A percentile compares a stretch with the other conserved stretches of the same genome.
Evolutionary conservation across 2,797 vertebrate species (phyloP).

Genomic region (Sorex maritimensis): DNA sequence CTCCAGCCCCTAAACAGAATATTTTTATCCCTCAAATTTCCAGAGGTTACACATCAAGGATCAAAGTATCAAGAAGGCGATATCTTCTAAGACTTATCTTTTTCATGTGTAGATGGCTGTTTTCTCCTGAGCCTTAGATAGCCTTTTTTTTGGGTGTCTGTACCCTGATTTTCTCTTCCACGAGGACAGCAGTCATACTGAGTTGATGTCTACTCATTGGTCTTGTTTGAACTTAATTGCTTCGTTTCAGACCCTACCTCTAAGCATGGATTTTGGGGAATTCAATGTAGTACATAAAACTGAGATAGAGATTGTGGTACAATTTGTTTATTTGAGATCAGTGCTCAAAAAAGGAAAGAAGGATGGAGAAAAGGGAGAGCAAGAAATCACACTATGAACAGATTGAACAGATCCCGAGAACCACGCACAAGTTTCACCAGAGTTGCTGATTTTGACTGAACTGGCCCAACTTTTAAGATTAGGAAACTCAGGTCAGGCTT

Average conservation of each 20-base stretch:
- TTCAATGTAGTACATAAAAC: neutral
- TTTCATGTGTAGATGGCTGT: neutral
- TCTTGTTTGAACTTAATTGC: conserved; percentile 24
- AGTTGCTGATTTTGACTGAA: neutral
- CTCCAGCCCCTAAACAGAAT: neutral
- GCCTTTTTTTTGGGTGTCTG: neutral
- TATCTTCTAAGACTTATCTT: neutral
- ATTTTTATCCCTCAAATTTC: neutral
- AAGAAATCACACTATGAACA: neutral
- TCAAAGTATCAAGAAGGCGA: neutral
- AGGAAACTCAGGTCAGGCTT: too few species aligned
- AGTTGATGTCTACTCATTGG: neutral
- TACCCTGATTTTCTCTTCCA: neutral
- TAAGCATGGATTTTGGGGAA: conserved; percentile 8
- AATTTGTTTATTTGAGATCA: neutral
- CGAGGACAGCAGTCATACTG: neutral
- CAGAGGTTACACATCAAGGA: neutral
- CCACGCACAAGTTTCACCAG: neutral
- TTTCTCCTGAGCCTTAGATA: neutral
- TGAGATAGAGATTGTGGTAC: neutral
- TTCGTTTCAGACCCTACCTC: neutral
- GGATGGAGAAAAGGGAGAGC: neutral
- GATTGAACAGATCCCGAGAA: neutral
- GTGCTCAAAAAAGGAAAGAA: neutral
- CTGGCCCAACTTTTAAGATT: neutral